Evolutionary conservation across 2,797 vertebrate species (phyloP).

Genomic region (Vipera latastei): DNA sequence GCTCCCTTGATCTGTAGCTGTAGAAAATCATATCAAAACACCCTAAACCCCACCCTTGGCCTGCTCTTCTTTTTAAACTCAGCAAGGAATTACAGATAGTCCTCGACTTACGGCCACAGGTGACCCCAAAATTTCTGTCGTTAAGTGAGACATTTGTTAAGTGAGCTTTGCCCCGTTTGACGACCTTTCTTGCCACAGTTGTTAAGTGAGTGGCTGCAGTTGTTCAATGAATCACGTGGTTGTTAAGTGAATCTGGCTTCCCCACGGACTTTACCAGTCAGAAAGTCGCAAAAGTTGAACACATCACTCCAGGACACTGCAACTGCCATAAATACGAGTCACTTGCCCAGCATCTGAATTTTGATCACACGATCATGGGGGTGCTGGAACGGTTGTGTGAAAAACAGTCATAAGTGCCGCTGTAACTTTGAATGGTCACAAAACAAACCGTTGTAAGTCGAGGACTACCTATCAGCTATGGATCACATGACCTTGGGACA

Average conservation of each 20-base stretch:
- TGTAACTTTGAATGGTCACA: not conserved
- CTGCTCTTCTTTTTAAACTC: not conserved
- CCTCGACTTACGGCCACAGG: not conserved
- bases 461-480: not conserved
- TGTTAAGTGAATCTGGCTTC: not conserved
- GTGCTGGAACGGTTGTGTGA: not conserved
- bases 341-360: not conserved
- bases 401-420: not conserved
- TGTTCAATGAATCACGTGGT: not conserved
- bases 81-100: not conserved
- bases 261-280: not conserved
- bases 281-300: not conserved
- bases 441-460: not conserved
- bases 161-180: not conserved
- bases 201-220: not conserved
- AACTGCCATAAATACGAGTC: not conserved
- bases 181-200: not conserved
- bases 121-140: no score
- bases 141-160: not conserved
- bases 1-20: not conserved
- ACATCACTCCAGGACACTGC: not conserved
- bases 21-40: not conserved
- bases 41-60: not conserved
- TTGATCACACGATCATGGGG: not conserved
- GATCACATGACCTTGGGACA: no score